phyloP scores from a whole-genome alignment of 23 tunicate species.

The Pegea sp. region DNA sequence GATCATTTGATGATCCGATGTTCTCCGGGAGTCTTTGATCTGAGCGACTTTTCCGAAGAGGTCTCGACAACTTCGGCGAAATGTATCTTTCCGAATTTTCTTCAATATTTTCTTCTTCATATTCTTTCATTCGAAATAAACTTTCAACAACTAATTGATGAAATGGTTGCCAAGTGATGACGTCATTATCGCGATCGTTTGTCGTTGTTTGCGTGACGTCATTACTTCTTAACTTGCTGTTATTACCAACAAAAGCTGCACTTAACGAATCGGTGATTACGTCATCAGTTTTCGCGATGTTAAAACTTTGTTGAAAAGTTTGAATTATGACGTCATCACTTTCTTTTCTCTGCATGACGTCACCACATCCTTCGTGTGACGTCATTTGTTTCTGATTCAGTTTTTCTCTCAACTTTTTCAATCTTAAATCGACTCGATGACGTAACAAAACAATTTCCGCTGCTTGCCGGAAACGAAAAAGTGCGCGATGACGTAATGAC shows the following conservation, averaged over 20 bases:
- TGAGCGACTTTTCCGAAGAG: neutral
- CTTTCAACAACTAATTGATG: neutral
- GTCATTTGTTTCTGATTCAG: too few species aligned
- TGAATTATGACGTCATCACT: neutral
- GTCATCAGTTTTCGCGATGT: neutral
- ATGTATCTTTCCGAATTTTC: neutral
- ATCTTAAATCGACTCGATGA: constrained; percentile 53
- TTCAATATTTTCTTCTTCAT: neutral
- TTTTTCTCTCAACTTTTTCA: constrained; percentile 18
- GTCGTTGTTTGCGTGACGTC: neutral
- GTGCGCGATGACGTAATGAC: constrained; percentile 57
- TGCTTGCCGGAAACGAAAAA: constrained; percentile 87
- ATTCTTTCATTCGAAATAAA: neutral
- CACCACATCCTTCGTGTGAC: too few species aligned
- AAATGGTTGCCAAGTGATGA: too few species aligned
- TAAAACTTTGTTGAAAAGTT: neutral
- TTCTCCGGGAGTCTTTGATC: neutral
- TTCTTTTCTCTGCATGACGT: neutral
- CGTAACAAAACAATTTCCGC: constrained; percentile 65
- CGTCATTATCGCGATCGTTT: neutral
- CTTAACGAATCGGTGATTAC: neutral
- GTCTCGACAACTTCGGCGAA: neutral
- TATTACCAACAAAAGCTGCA: neutral
- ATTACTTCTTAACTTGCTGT: neutral
- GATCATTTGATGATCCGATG: constrained; percentile 38